phyloP scores from a whole-genome alignment of 2,888 invertebrate genomes.

The Phyllotreta striolata region DNA sequence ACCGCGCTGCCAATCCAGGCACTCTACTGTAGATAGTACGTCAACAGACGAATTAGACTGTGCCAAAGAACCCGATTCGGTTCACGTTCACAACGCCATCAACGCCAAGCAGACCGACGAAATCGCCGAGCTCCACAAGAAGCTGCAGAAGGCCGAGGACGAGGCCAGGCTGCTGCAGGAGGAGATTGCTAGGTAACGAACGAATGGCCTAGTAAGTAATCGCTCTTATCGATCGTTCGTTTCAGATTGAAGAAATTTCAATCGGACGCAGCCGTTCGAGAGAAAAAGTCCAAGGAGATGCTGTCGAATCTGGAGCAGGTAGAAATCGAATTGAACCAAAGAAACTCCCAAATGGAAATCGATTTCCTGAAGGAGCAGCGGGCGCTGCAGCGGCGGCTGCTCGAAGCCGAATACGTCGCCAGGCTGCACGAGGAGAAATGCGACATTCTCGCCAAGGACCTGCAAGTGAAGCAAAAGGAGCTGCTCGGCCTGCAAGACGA shows the following conservation, averaged over 20 bases:
- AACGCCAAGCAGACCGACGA: conserved; percentile 74
- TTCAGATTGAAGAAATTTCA: conserved; percentile 72
- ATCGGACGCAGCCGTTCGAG: conserved; percentile 74
- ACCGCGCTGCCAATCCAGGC: conserved; percentile 62
- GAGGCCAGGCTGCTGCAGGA: conserved; percentile 74
- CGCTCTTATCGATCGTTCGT: conserved; percentile 24
- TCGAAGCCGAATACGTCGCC: conserved; percentile 73
- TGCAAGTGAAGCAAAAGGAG: conserved; percentile 70
- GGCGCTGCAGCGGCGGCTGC: conserved; percentile 61
- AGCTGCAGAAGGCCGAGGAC: conserved; percentile 69
- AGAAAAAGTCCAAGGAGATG: conserved; percentile 80
- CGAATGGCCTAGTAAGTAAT: not conserved
- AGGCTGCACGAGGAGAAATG: conserved; percentile 74
- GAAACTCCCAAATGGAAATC: conserved; percentile 76
- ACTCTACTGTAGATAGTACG: conserved; percentile 71
- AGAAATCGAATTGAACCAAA: conserved; percentile 76
- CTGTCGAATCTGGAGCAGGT: conserved; percentile 78
- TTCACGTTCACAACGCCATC: conserved; percentile 60
- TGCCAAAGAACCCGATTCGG: conserved; percentile 52
- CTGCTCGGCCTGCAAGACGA: conserved; percentile 75
- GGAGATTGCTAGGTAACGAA: conserved; percentile 67
- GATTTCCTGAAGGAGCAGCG: conserved; percentile 71
- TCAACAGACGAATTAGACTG: conserved; percentile 67
- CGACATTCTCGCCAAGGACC: conserved; percentile 70
- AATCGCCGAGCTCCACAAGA: conserved; percentile 75